Base-by-base conservation (phyloP, 2,113 vertebrate species). In the Pipra filicauda region DNA sequence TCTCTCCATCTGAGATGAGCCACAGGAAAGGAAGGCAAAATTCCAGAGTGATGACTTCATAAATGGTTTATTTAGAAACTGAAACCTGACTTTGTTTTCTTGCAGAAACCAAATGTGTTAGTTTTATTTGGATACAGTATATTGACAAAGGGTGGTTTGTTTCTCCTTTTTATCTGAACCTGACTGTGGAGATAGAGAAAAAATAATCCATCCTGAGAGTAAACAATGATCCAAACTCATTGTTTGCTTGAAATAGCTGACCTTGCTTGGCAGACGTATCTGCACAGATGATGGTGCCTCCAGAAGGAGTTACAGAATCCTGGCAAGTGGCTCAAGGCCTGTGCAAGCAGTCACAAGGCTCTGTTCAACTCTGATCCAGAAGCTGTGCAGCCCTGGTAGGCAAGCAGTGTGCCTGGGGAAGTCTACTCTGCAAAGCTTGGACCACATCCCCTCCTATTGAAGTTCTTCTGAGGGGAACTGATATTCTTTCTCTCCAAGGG, bases 201-300 rank as follows among this genome's bases (percentile, higher is more conserved):
- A 96, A 96, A 94, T 90, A 93, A 93, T 90, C 95, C 52, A 7
- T 74, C 48, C 70, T 72, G 37, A 91, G 39, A 81, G 69, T 65
- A 91, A 91, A 91, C 82, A 84, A 59, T 74, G 93, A 91, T 88
- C 61, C 59, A 80, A 78, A 86, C 39, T 33, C 57, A 33, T 71
- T 78, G 59, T 94, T 94, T 96, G 82, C 79, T 96, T 91, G 85
- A 86, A 89, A 61, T 88, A 73, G 82, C 79, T 95, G 95, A 94
- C 96, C 82, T 83, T 77, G 57, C 74, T 41, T 20, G 8, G 5
- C 82, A 58, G 61, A 62, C 0, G 0, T 41, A 58, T 80, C 85
- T 0, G 4, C 31, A 48, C 33, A 81, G 48, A 83, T 33, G 52
- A 57, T 15, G 0, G 0, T 52, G 69, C 44, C 78, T 83, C n/a